Percentiles rank a stretch among this genome's conserved stretches.
Evolutionary conservation across 2,113 vertebrate genomes (phyloP).

Genomic region (Barbus barbus): DNA sequence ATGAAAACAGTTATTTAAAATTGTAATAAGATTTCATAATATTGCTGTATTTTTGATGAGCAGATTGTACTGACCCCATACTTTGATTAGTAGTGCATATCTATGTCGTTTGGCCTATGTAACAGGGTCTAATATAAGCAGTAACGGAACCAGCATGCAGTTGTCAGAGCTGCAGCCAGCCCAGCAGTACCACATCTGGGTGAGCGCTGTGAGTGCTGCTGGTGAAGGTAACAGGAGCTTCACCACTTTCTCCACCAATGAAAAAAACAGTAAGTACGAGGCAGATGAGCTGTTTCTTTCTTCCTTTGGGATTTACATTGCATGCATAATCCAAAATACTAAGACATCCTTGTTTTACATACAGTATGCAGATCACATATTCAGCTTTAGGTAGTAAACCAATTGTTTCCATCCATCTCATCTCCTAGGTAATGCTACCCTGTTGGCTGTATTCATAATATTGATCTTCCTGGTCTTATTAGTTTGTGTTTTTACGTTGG

Average conservation of each 20-base stretch:
- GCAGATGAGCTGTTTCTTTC: not conserved
- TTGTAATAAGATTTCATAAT: not conserved
- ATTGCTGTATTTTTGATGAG: not conserved
- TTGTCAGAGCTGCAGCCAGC: slow-evolving; percentile 54
- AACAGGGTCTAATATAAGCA: slow-evolving; percentile 60
- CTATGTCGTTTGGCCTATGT: not conserved
- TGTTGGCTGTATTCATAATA: not conserved
- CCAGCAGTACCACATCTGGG: slow-evolving; percentile 63
- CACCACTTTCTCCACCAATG: slow-evolving; percentile 45
- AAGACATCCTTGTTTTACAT: not conserved
- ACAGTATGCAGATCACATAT: not conserved
- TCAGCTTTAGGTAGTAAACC: not conserved
- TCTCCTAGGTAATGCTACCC: not conserved
- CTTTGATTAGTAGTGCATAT: not conserved
- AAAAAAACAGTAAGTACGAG: not conserved
- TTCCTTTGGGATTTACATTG: not conserved
- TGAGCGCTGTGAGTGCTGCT: slow-evolving; percentile 65
- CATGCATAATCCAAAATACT: not conserved
- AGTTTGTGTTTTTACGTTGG: not conserved
- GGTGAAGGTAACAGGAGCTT: slow-evolving; percentile 59
- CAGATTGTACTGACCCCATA: not conserved
- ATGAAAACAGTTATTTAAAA: not conserved
- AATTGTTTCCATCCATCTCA: not conserved
- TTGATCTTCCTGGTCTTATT: not conserved
- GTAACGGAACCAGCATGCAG: slow-evolving; percentile 7